These are phyloP conservation scores for Pheosia tremula DNA, from an alignment of 2,888 invertebrate genomes.

Conservation along the genomic window DNA sequence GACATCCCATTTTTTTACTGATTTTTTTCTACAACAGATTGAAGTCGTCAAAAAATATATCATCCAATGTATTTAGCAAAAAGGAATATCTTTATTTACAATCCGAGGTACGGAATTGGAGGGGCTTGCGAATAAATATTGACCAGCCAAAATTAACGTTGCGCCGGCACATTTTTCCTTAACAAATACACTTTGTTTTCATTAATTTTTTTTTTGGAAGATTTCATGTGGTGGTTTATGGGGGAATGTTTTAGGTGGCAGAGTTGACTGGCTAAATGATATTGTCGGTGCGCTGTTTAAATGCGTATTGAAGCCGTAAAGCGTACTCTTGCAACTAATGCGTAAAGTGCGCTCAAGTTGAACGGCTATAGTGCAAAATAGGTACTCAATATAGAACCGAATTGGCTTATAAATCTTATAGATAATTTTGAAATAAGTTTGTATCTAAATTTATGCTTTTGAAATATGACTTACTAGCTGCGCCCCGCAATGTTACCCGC, in stretches of 20 bases:
- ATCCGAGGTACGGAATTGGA: slow-evolving; percentile 13
- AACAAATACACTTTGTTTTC: background rate
- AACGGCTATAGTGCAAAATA: background rate
- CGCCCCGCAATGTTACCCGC: too few relatives aligned
- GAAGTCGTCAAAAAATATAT: slow-evolving; percentile 1
- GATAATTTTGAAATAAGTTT: too few relatives aligned
- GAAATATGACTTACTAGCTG: too few relatives aligned
- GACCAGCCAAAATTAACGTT: slow-evolving; percentile 21
- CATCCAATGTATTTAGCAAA: background rate
- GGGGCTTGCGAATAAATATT: slow-evolving; percentile 25
- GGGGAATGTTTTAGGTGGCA: background rate
- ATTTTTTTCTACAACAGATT: too few relatives aligned
- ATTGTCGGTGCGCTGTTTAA: too few relatives aligned
- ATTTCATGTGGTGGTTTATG: background rate
- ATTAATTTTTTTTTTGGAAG: background rate
- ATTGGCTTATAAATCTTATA: background rate
- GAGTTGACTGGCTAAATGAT: too few relatives aligned
- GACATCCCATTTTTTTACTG: background rate
- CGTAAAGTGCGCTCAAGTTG: background rate
- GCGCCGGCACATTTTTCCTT: background rate
- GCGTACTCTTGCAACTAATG: background rate
- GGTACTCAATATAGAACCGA: background rate
- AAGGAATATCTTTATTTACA: slow-evolving; percentile 12
- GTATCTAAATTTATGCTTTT: too few relatives aligned
- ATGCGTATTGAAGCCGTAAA: background rate